Evolutionary conservation across 2,888 invertebrate genomes (phyloP).

Genomic region (Charanyca ferruginea): DNA sequence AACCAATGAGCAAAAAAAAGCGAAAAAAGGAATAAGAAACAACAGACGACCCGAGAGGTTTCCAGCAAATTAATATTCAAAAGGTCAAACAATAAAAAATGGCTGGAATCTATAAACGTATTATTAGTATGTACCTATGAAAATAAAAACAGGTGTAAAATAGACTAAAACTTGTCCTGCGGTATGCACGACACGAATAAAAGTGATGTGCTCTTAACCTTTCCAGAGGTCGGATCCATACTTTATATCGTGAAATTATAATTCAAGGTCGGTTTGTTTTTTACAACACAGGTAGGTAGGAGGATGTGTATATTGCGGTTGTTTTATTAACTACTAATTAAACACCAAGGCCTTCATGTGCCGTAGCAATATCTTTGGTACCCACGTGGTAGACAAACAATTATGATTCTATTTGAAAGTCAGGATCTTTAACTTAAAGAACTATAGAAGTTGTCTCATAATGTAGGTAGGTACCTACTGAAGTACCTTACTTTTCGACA

Average conservation of each 20-base stretch:
- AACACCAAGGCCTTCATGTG: conserved; percentile 62
- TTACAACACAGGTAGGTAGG: conserved; percentile 63
- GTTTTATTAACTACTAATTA: conserved; percentile 75
- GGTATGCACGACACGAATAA: conserved; percentile 81
- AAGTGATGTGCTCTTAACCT: conserved; percentile 88
- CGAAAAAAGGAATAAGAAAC: conserved; percentile 45
- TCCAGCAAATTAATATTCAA: conserved; percentile 57
- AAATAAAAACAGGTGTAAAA: conserved; percentile 67
- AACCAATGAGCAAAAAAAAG: conserved; percentile 14
- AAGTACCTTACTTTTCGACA: not conserved
- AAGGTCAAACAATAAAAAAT: conserved; percentile 71
- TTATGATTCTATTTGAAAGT: conserved; percentile 11
- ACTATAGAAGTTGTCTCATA: conserved; percentile 4
- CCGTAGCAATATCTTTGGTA: conserved; percentile 25
- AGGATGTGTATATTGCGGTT: conserved; percentile 63
- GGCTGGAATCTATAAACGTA: conserved; percentile 54
- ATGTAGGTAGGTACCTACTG: not conserved
- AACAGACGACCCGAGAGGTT: conserved; percentile 49
- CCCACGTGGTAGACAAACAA: conserved; percentile 23
- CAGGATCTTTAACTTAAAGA: conserved; percentile 4
- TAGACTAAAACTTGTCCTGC: conserved; percentile 75
- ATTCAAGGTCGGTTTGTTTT: conserved; percentile 83
- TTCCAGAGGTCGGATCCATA: conserved; percentile 83
- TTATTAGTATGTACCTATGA: conserved; percentile 64
- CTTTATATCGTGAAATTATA: conserved; percentile 85